Evolutionary conservation across 2,797 vertebrate species (phyloP), one percentile per base, ranked within the genome.

Genomic region (Sebastes hubbsi): DNA sequence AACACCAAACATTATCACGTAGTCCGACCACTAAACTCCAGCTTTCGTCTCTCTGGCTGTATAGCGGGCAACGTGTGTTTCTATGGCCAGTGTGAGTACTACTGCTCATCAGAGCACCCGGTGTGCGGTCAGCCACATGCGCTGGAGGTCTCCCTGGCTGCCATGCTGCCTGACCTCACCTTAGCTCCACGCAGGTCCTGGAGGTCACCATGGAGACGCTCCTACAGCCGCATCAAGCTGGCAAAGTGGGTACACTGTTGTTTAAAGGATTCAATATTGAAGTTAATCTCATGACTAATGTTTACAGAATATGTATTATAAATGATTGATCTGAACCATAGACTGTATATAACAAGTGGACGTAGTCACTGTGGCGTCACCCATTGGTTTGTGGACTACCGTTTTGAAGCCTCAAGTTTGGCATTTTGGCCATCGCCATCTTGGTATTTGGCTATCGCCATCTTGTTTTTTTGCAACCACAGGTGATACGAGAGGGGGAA

Each of bases 191-290:
- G 97, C 63, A 96, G 90, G 81, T 96, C 96, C 58, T 99, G 97
- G 97, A 96, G 96, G 87, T 98, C 97, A 55, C 97, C 97, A 2
- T 99, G 97, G 97, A 97, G 96, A 85, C 95, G 97, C 2, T 97
- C 97, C 9, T 99, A 99, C 93, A 97, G 97, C 87, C 97, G 96
- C 73, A 95, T 83, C 90, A 97, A 96, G 91, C 94, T 95, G 65
- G 96, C 97, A 67, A 87, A 93, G 97, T 97, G 82, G 88, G 97
- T 89, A 62, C 42, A 64, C 8, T 9, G n/a, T 20, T 24, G 6
- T 34, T 36, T 22, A 6, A 64, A 70, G 16, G 38, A 18, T 3
- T 24, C 42, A 62, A 14, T 8, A 34, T 2, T 36, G 3, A 30
- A 56, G 2, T 27, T 10, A 5, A 58, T n/a, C 12, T 10, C 30